A percentile compares a stretch with the other conserved stretches of the same genome.
Evolutionary conservation across 1,140 invertebrate genomes (phyloP).

Genomic region (Orius laevigatus): DNA sequence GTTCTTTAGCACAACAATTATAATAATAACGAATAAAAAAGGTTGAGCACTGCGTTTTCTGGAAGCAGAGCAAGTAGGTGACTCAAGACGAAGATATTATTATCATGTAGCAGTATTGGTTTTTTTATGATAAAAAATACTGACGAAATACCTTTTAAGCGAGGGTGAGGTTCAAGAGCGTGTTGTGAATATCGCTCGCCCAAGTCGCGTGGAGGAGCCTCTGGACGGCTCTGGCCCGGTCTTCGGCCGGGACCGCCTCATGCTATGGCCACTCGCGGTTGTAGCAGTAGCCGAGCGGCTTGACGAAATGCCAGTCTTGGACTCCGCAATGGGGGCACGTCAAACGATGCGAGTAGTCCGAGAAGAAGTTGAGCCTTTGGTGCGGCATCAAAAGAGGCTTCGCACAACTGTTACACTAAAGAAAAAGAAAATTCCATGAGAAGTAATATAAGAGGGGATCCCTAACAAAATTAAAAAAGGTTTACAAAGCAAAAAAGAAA

Average conservation of each 20-base stretch:
- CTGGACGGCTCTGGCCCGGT: constrained; percentile 18
- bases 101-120: no score
- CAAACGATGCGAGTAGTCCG: constrained; percentile 84
- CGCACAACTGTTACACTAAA: constrained; percentile 76
- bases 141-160: constrained; percentile 7
- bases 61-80: no score
- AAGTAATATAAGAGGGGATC: constrained; percentile 2
- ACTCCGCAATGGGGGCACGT: constrained; percentile 80
- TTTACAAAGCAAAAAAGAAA: background rate
- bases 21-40: no score
- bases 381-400: constrained; percentile 70
- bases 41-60: no score
- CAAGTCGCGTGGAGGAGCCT: constrained; percentile 18
- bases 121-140: no score
- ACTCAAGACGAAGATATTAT: no score
- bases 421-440: constrained; percentile 2
- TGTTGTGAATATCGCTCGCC: constrained; percentile 15
- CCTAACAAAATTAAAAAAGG: constrained; percentile 2
- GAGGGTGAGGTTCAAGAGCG: constrained; percentile 14
- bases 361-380: constrained; percentile 80
- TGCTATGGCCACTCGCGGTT: constrained; percentile 75
- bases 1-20: no score
- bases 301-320: constrained; percentile 86
- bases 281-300: constrained; percentile 65
- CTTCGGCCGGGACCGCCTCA: constrained; percentile 40